These are phyloP conservation scores for Acrocephalus scirpaceus DNA, from an alignment of 2,797 vertebrate species.

Conservation along the genomic window DNA sequence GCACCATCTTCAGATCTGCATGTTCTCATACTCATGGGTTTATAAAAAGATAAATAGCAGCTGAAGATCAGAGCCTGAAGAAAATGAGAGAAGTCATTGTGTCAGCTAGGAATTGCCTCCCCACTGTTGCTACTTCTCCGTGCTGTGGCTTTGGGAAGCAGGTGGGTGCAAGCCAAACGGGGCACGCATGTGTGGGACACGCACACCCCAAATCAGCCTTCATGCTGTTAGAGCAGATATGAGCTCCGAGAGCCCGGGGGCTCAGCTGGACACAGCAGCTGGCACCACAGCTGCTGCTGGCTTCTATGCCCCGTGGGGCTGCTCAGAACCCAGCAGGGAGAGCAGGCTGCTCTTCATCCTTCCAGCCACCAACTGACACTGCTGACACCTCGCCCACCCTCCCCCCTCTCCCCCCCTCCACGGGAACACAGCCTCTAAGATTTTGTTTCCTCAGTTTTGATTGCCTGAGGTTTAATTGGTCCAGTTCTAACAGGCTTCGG, in stretches of 20 bases:
- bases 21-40: constrained; percentile 18
- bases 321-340: background rate
- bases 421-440: constrained; percentile 72
- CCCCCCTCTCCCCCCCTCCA: background rate
- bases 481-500: constrained; percentile 95
- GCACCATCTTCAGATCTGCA: constrained; percentile 64
- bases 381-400: constrained; percentile 8
- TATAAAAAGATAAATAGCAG: constrained; percentile 47
- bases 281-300: background rate
- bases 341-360: background rate
- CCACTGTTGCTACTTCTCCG: background rate
- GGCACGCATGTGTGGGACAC: background rate
- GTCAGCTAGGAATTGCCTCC: background rate
- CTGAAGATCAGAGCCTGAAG: constrained; percentile 63
- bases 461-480: constrained; percentile 98
- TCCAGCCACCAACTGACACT: background rate
- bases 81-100: background rate
- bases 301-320: background rate
- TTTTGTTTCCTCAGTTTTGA: constrained; percentile 98
- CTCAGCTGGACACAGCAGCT: constrained; percentile 8
- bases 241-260: background rate
- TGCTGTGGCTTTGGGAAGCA: background rate
- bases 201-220: background rate
- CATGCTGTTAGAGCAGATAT: constrained; percentile 22
- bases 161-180: background rate